Percentiles rank a stretch among this genome's conserved stretches.
Evolutionary conservation across 2,113 vertebrate genomes (phyloP).

Genomic region (Apaloderma vittatum): DNA sequence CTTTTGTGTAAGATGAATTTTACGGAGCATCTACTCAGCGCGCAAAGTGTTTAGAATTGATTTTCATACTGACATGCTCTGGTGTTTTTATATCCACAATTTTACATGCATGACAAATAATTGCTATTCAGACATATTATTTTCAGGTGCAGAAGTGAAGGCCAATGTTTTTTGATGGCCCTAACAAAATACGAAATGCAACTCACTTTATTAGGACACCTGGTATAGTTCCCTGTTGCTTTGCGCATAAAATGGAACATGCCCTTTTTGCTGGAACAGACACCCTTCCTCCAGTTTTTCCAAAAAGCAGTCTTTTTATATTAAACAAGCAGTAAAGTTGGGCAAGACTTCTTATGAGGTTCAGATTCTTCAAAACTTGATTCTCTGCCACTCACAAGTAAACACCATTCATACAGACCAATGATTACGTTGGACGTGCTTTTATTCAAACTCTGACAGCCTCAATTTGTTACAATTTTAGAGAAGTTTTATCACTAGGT

Average conservation of each 20-base stretch:
- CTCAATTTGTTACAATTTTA: neutral
- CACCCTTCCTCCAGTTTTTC: neutral
- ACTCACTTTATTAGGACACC: neutral
- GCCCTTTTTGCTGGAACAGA: neutral
- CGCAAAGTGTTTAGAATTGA: neutral
- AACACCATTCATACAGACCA: neutral
- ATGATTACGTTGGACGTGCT: neutral
- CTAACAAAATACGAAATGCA: neutral
- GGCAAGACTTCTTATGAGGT: neutral
- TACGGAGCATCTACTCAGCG: neutral
- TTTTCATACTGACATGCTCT: neutral
- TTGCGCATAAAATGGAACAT: neutral
- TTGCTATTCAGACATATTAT: neutral
- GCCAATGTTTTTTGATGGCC: neutral
- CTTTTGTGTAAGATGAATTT: neutral
- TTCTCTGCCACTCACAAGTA: neutral
- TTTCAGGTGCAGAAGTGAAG: constrained; percentile 24
- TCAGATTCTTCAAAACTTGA: neutral
- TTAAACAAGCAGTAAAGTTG: neutral
- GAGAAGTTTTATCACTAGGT: neutral
- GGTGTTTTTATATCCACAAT: constrained; percentile 18
- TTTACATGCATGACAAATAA: neutral
- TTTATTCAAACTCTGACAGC: neutral
- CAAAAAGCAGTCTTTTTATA: neutral
- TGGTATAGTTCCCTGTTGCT: neutral